Conservation (phyloP, 2,113 vertebrate species). For the Microcebus ravelobensis region DNA sequence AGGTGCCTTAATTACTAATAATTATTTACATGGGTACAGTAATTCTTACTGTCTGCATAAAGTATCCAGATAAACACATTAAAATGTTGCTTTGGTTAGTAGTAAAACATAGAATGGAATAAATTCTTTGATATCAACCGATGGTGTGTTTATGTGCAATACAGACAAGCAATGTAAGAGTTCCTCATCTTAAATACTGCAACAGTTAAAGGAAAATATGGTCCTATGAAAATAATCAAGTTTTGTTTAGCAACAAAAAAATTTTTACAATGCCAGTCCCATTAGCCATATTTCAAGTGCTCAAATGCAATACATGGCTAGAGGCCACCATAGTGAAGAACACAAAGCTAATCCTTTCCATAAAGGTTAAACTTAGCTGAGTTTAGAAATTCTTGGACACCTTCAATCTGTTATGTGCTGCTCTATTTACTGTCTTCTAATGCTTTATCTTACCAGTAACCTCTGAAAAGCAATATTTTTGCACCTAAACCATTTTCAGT, state of each 20-base stretch:
- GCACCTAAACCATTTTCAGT: not conserved
- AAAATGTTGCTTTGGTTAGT: not conserved
- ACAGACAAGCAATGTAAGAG: not conserved
- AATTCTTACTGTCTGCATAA: not conserved
- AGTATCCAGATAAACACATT: not conserved
- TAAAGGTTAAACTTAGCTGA: not conserved
- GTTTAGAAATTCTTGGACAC: not conserved
- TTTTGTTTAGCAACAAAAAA: not conserved
- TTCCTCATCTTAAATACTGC: not conserved
- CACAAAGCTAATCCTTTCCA: not conserved
- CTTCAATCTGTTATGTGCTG: not conserved
- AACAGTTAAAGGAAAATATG: not conserved
- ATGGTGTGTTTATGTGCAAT: not conserved
- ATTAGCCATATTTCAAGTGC: not conserved
- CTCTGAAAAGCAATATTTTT: not conserved
- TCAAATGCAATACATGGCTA: not conserved
- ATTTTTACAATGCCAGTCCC: not conserved
- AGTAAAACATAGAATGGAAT: not conserved
- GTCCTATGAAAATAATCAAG: not conserved
- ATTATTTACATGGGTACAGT: not conserved
- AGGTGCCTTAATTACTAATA: not conserved
- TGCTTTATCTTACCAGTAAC: not conserved
- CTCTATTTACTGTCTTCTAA: not conserved
- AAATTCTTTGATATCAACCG: not conserved
- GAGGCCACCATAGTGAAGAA: not conserved